A percentile compares a stretch with the other conserved stretches of the same genome.
Conservation (phyloP, 2,888 invertebrate genomes). For the Leptopilina syphax region DNA sequence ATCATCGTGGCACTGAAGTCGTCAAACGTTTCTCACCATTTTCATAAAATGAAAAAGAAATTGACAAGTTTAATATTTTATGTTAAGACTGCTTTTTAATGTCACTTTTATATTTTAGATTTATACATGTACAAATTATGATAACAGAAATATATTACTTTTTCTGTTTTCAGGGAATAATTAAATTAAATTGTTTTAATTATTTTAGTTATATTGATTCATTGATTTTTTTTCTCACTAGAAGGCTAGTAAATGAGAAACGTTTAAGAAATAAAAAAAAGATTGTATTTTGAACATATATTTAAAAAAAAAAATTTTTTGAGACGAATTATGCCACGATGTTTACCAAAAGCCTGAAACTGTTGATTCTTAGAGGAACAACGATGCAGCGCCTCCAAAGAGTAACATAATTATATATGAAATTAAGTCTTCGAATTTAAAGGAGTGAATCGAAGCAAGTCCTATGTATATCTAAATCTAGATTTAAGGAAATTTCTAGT, state of each 20-base stretch:
- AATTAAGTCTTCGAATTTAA: conserved; percentile 53
- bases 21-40: background rate
- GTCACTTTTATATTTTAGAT: too few species aligned
- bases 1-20: conserved; percentile 47
- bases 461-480: conserved; percentile 65
- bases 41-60: background rate
- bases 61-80: background rate
- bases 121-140: too few species aligned
- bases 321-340: conserved; percentile 47
- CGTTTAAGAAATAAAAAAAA: background rate
- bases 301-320: background rate
- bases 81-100: background rate
- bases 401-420: conserved; percentile 66
- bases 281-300: background rate
- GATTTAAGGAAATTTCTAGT: conserved; percentile 68
- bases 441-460: conserved; percentile 56
- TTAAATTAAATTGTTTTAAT: background rate
- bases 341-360: conserved; percentile 72
- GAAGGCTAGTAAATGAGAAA: conserved; percentile 31
- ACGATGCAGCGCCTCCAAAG: conserved; percentile 76
- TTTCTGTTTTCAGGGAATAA: too few species aligned
- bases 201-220: conserved; percentile 12
- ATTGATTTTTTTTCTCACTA: conserved; percentile 10
- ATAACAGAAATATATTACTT: too few species aligned
- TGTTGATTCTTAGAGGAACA: conserved; percentile 66